Base-by-base conservation (phyloP, 2,888 invertebrate genomes). In the Quadroppia sp. region DNA sequence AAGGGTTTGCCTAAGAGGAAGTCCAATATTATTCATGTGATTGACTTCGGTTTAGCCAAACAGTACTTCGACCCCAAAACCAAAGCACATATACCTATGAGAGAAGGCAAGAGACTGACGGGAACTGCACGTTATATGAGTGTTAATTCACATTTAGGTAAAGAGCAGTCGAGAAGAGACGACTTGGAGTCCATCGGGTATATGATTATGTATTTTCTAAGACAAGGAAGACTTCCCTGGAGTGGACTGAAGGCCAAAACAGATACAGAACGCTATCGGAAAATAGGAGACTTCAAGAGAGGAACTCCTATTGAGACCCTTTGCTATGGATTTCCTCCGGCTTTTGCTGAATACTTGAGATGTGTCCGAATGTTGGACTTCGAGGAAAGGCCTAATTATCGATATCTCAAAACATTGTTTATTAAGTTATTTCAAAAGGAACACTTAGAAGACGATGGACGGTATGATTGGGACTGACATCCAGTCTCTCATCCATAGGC, bases 11-110 rank as follows among this genome's bases (percentile, higher is more conserved):
- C 93, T 87, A 91, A 94, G 85, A 96, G 98, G 87, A n/a, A n/a
- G n/a, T n/a, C n/a, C n/a, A 97, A 97, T 88, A 89, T 94, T 85
- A 94, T 99, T 83, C 95, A 98, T 88, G 97, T 99, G 85, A 98
- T 99, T 87, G 99, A 99, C 89, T 99, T 99, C 88, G 99, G 99
- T 86, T 89, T 99, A 88, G 99, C 99, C 86, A 99, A 99, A 89
- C 98, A 42, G 20, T 74, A 61, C 20, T 61, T 59, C 7, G 71
- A 74, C 64, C 17, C 36, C 1, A 9, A 30, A 2, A 72, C 59
- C 6, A 30, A 30, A 25, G 1, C 13, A 4, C 74, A 74, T 30
- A 74, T 74, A 20, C 71, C 74, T 15, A 40, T 48, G 50, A 88
- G 94, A 87, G 98, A 98, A 88, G 97, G 98, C 86, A 99, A 99